Percentiles rank a stretch among this genome's conserved stretches.
phyloP scores from a whole-genome alignment of 2,888 invertebrate species.

The Diplolepis rosae region DNA sequence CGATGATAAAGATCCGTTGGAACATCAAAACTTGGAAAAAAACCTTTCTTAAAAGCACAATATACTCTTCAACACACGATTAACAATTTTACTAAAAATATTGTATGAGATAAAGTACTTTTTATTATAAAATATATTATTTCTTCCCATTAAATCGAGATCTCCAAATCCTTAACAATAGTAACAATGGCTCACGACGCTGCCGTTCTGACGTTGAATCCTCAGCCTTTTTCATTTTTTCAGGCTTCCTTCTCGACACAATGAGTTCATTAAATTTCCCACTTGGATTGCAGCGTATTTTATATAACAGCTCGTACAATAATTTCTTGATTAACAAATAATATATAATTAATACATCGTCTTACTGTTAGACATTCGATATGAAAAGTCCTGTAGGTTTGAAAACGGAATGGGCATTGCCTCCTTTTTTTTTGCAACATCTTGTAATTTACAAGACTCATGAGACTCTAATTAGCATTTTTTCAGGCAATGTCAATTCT shows the following conservation, averaged over 20 bases:
- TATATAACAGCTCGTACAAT: not conserved
- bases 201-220: conserved; percentile 30
- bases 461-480: not conserved
- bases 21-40: not conserved
- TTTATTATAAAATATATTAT: not conserved
- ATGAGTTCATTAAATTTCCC: not conserved
- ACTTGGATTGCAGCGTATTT: conserved; percentile 7
- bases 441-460: no score
- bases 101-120: not conserved
- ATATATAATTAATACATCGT: no score
- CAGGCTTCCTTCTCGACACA: not conserved
- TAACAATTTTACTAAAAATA: not conserved
- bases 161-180: not conserved
- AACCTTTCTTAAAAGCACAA: not conserved
- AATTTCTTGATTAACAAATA: not conserved
- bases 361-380: no score
- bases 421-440: not conserved
- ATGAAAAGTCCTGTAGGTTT: conserved; percentile 4
- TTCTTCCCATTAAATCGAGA: not conserved
- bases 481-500: conserved; percentile 8
- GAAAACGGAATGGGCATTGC: not conserved
- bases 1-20: not conserved
- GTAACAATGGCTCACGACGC: conserved; percentile 19
- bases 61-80: not conserved
- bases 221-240: not conserved